Percentiles rank a stretch among this genome's conserved stretches.
phyloP scores from a whole-genome alignment of 2,797 vertebrate genomes.

The Columba guinea region DNA sequence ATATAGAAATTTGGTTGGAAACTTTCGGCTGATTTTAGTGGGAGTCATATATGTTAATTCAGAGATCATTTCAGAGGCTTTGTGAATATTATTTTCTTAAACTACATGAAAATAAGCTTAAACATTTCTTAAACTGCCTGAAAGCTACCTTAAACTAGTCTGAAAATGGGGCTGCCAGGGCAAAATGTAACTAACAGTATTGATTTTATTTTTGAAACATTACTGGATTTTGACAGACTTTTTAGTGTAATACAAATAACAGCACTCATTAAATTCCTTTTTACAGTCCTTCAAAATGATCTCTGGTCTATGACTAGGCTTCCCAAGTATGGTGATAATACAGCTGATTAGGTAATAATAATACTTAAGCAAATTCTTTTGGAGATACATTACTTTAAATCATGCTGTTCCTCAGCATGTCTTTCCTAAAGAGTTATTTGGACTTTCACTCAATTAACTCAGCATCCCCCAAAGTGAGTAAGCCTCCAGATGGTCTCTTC shows the following conservation, averaged over 20 bases:
- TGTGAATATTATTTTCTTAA: background rate
- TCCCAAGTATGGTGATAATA: background rate
- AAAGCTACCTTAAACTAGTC: background rate
- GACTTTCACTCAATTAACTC: conserved; percentile 53
- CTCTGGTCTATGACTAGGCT: background rate
- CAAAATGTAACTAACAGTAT: background rate
- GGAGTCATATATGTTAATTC: background rate
- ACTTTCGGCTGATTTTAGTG: background rate
- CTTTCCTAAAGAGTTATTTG: conserved; percentile 40
- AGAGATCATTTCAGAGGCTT: background rate
- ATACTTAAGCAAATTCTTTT: background rate
- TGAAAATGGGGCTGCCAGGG: background rate
- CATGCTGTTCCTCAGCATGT: background rate
- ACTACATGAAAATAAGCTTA: background rate
- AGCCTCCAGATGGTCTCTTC: conserved; percentile 62
- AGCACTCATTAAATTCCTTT: background rate
- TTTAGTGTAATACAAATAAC: background rate
- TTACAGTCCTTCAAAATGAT: background rate
- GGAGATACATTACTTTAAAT: background rate
- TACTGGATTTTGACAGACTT: background rate
- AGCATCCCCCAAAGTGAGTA: conserved; percentile 34
- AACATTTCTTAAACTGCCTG: background rate
- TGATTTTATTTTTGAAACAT: background rate
- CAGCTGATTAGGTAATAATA: background rate
- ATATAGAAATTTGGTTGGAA: background rate